A percentile compares a stretch with the other conserved stretches of the same genome.
These are phyloP conservation scores for Ectemnius continuus DNA, from an alignment of 2,888 invertebrate species.

Conservation along the genomic window DNA sequence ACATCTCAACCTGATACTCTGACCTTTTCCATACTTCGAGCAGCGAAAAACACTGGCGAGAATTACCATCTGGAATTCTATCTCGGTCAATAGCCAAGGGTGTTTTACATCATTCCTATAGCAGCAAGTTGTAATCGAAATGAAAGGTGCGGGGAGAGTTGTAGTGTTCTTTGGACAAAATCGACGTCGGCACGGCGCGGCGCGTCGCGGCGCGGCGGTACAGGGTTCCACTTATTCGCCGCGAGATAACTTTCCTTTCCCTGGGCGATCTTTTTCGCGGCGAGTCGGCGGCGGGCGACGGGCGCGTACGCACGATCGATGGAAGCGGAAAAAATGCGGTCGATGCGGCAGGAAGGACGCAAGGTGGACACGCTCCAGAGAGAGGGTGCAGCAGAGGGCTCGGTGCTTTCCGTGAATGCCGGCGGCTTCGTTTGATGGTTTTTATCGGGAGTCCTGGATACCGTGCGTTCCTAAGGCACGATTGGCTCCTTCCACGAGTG, in stretches of 20 bases:
- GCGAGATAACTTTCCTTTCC: slow-evolving; percentile 50
- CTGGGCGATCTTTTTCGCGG: slow-evolving; percentile 54
- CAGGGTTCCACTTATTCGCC: neutral
- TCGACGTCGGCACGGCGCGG: too few relatives aligned
- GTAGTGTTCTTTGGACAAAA: too few relatives aligned
- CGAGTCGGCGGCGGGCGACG: slow-evolving; percentile 40
- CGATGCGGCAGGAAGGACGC: slow-evolving; percentile 63
- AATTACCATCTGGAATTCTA: too few relatives aligned
- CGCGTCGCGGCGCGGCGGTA: slow-evolving; percentile 1
- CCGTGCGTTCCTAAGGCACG: slow-evolving; percentile 66
- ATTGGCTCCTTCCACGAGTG: slow-evolving; percentile 64
- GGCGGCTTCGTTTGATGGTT: slow-evolving; percentile 72
- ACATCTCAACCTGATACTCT: too few relatives aligned
- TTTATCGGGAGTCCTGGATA: slow-evolving; percentile 68
- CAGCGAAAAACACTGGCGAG: too few relatives aligned
- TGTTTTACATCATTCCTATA: too few relatives aligned
- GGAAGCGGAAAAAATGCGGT: slow-evolving; percentile 60
- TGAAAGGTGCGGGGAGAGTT: too few relatives aligned
- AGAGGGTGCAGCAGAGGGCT: slow-evolving; percentile 51
- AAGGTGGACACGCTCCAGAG: slow-evolving; percentile 61
- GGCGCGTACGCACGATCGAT: slow-evolving; percentile 47
- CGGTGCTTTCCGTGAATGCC: slow-evolving; percentile 67
- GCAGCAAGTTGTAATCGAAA: too few relatives aligned
- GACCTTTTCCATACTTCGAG: too few relatives aligned
- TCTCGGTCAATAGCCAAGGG: too few relatives aligned